These are phyloP conservation scores for Muscicapa striata DNA, from an alignment of 2,797 vertebrate genomes.

Conservation along the genomic window DNA sequence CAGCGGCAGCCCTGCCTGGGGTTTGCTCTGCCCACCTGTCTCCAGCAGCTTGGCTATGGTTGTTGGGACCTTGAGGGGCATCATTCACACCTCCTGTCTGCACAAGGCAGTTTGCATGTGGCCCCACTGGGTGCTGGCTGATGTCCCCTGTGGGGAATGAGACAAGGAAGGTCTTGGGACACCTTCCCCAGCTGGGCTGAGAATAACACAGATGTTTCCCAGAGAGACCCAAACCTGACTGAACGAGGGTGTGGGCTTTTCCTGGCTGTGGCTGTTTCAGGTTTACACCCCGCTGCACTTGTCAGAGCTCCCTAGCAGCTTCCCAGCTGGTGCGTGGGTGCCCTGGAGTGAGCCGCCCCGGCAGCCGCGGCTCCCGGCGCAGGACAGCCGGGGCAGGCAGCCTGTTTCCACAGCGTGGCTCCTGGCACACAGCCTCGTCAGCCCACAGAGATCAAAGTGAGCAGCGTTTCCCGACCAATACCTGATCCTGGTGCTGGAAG, in stretches of 20 bases:
- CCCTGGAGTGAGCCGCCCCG: neutral
- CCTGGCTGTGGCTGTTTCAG: neutral
- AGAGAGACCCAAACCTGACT: neutral
- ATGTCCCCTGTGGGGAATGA: neutral
- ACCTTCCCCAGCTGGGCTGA: neutral
- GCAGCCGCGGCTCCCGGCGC: neutral
- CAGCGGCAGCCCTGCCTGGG: conserved; percentile 28
- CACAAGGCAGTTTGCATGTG: neutral
- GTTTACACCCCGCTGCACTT: neutral
- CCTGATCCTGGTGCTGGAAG: conserved; percentile 34
- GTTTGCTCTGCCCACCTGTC: conserved; percentile 85
- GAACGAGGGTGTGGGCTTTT: neutral
- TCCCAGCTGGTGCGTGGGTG: neutral
- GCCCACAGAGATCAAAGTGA: conserved; percentile 34
- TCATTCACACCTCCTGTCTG: conserved; percentile 82
- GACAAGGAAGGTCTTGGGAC: neutral
- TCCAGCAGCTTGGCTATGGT: conserved; percentile 78
- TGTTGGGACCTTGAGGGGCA: conserved; percentile 53
- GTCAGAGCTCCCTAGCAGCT: neutral
- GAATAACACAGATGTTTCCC: neutral
- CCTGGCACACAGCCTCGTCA: conserved; percentile 30
- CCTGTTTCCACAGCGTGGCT: neutral
- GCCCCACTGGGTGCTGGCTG: neutral
- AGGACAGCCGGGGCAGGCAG: neutral
- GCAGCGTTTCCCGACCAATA: neutral